A percentile compares a stretch with the other conserved stretches of the same genome.
These are phyloP conservation scores for Sinelater perroti DNA, from an alignment of 2,888 invertebrate species.

Conservation along the genomic window DNA sequence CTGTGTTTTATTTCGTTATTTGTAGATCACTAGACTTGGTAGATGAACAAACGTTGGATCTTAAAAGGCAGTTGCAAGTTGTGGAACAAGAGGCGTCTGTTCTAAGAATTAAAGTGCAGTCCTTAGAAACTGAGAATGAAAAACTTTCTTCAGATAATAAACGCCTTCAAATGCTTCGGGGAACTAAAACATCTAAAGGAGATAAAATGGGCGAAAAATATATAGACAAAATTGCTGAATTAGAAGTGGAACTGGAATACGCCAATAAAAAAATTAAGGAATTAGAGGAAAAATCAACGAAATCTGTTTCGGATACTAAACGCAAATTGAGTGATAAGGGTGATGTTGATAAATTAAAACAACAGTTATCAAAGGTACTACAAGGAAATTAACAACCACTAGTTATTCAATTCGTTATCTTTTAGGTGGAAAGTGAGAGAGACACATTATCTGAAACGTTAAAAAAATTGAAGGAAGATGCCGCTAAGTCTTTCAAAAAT, in stretches of 20 bases:
- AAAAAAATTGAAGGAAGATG: conserved; percentile 72
- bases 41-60: conserved; percentile 72
- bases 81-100: conserved; percentile 80
- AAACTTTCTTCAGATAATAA: conserved; percentile 78
- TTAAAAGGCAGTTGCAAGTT: conserved; percentile 77
- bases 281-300: conserved; percentile 58
- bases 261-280: conserved; percentile 68
- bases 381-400: neutral
- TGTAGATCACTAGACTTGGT: conserved; percentile 67
- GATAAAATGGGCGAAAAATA: conserved; percentile 68
- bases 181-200: conserved; percentile 64
- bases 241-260: conserved; percentile 71
- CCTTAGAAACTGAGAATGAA: conserved; percentile 79
- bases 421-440: conserved; percentile 71
- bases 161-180: conserved; percentile 69
- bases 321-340: conserved; percentile 41
- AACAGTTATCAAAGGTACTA: conserved; percentile 23
- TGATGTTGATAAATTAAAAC: conserved; percentile 59
- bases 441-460: conserved; percentile 71
- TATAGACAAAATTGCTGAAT: conserved; percentile 67
- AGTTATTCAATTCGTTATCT: conserved; percentile 12
- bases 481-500: conserved; percentile 72
- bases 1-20: conserved; percentile 17
- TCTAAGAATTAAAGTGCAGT: conserved; percentile 72
- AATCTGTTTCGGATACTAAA: conserved; percentile 48